phyloP scores from a whole-genome alignment of 2,888 invertebrate species.

The Ornithoptera alexandrae region DNA sequence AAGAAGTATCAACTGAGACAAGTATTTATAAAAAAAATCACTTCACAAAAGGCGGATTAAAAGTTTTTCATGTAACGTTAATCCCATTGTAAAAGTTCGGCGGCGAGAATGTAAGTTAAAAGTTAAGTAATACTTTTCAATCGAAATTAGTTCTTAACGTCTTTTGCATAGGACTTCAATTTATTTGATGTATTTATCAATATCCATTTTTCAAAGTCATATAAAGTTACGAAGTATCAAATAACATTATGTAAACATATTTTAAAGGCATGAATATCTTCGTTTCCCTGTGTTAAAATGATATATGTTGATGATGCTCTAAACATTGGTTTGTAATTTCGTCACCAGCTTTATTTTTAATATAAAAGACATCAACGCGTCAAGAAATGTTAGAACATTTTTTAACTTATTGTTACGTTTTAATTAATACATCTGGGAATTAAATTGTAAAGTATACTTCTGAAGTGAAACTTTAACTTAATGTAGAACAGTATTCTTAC shows the following conservation, averaged over 20 bases:
- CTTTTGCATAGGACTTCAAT: conserved; percentile 5
- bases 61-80: conserved; percentile 8
- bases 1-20: too few relatives aligned
- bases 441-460: too few relatives aligned
- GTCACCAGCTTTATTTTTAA: background rate
- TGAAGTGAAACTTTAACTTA: background rate
- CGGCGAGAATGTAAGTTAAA: background rate
- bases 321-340: too few relatives aligned
- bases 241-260: background rate
- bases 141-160: conserved; percentile 12
- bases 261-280: background rate
- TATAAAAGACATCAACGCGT: conserved; percentile 29
- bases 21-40: too few relatives aligned
- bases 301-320: too few relatives aligned
- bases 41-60: conserved; percentile 1
- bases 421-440: background rate
- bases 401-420: background rate
- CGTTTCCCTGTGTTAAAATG: too few relatives aligned
- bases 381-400: background rate
- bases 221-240: conserved; percentile 1
- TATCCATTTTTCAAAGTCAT: background rate
- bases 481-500: background rate
- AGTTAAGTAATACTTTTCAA: conserved; percentile 1
- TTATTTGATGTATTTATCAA: background rate
- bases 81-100: conserved; percentile 16